Conservation (phyloP, 2,113 vertebrate species). For the Epinephelus lanceolatus region DNA sequence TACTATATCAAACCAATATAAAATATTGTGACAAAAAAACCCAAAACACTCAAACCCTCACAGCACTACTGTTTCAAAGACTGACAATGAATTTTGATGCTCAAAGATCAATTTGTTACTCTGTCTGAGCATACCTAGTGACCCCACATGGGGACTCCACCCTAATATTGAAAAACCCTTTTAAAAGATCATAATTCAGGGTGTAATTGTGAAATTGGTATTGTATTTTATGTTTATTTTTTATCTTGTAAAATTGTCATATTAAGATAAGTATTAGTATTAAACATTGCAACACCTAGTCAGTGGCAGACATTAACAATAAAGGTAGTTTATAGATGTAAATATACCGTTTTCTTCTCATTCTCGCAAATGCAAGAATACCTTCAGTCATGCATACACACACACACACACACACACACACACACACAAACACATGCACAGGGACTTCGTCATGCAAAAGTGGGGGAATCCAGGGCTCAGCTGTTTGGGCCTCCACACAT, state of each 20-base stretch:
- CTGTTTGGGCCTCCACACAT: constrained; percentile 68
- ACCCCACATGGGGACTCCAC: not conserved
- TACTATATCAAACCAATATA: not conserved
- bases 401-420: not conserved
- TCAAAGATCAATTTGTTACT: not conserved
- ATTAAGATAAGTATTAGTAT: not conserved
- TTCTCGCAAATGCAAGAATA: constrained; percentile 1
- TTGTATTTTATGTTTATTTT: not conserved
- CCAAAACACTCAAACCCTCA: too few relatives aligned
- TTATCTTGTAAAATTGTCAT: not conserved
- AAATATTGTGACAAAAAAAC: not conserved
- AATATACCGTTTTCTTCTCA: not conserved
- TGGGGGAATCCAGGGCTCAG: constrained; percentile 54
- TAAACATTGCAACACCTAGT: not conserved
- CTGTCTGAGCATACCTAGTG: not conserved
- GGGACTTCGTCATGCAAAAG: constrained; percentile 20
- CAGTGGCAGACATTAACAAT: not conserved
- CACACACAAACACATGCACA: not conserved
- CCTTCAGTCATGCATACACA: constrained; percentile 26
- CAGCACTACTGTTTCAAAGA: too few relatives aligned
- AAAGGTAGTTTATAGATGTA: not conserved
- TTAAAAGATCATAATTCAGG: not conserved
- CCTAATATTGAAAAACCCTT: not conserved
- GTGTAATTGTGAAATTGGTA: not conserved
- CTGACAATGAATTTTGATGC: not conserved